Evolutionary conservation across 2,113 vertebrate species (phyloP), one percentile per base, ranked within the genome.

Genomic region (Phaethon lepturus): DNA sequence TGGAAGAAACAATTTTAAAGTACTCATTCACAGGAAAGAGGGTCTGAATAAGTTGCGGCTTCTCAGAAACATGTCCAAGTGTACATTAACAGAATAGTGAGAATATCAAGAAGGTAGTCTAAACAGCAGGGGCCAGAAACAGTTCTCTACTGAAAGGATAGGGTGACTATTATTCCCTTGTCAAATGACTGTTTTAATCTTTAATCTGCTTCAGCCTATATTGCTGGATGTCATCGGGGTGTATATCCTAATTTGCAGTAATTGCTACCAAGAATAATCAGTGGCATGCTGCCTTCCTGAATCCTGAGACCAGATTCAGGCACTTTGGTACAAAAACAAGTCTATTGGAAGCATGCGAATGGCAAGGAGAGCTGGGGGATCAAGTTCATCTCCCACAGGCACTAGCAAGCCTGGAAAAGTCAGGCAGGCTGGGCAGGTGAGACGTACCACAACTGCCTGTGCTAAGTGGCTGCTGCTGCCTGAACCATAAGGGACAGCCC

Each of bases 341-440:
- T 64, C 80, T 68, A 47, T 23, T 31, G 82, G 73, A 92, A 86
- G 52, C 22, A 17, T 2, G 42, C 0, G 4, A 49, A 62, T 0
- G 14, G 66, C 53, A 44, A 63, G n/a, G 72, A 78, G 64, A 91
- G 45, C 62, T 64, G 58, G 19, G 88, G 72, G 78, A 29, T 10
- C 3, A 16, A 53, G 53, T 66, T 95, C 68, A 45, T n/a, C 52
- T 82, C 83, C 90, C 83, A 86, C 77, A 45, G 83, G 83, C 83
- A 92, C 13, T 6, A 83, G 80, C 33, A 69, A 95, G 71, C 62
- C 77, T 53, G 26, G 90, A 87, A 74, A 62, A 67, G 52, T 45
- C 92, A 63, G 74, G 80, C 69, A 76, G 77, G 78, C 75, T 76
- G 55, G n/a, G 86, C 86, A 84, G 88, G 76, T 72, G 86, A 94